phyloP scores from a whole-genome alignment of 2,888 invertebrate genomes.

The Drosophila mercatorum region DNA sequence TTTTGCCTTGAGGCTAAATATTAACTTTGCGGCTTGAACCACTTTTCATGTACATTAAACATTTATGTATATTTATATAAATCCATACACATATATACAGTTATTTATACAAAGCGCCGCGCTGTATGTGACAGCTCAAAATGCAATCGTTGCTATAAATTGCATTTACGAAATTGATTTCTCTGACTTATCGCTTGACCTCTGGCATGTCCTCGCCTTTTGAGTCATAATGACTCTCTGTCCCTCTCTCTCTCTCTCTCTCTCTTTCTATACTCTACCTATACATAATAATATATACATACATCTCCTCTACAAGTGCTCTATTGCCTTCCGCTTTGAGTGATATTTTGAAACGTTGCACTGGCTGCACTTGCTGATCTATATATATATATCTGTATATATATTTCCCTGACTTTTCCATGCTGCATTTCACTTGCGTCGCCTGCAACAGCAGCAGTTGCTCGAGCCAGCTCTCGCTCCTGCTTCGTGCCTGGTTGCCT shows the following conservation, averaged over 20 bases:
- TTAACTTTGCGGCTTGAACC: constrained; percentile 53
- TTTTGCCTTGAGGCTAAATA: constrained; percentile 60
- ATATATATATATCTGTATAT: background rate
- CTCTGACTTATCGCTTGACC: constrained; percentile 10
- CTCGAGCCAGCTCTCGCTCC: background rate
- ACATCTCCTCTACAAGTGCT: too few relatives aligned
- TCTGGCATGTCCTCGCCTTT: background rate
- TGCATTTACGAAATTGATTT: constrained; percentile 61
- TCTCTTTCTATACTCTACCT: too few relatives aligned
- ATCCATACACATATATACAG: background rate
- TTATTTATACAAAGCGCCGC: background rate
- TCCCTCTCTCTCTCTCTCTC: background rate
- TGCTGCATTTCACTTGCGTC: background rate
- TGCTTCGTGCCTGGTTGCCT: background rate
- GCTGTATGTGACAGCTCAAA: constrained; percentile 41
- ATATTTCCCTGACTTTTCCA: background rate
- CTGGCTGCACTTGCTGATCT: background rate
- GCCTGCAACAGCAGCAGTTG: background rate
- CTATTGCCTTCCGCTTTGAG: background rate
- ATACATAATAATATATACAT: too few relatives aligned
- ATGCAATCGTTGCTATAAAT: constrained; percentile 76
- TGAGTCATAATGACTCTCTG: background rate
- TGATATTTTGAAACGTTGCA: background rate
- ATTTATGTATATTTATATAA: background rate
- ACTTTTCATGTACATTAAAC: constrained; percentile 15